These are phyloP conservation scores for Pristionchus japonicus DNA, from an alignment of 2,888 invertebrate genomes.

Conservation along the genomic window DNA sequence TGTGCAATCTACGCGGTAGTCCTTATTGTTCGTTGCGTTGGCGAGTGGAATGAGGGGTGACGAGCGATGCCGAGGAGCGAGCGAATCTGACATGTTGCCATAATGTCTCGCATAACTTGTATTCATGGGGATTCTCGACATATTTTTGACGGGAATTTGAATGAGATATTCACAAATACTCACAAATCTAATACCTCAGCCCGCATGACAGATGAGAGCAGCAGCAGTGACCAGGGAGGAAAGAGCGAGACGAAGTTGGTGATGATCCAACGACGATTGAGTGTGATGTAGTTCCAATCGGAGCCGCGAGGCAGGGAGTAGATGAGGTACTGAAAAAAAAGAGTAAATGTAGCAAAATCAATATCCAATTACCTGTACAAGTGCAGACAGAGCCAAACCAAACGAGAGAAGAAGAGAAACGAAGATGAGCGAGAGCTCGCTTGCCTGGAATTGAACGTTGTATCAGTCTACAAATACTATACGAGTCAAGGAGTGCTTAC, in stretches of 20 bases:
- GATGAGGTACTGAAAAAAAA: constrained; percentile 25
- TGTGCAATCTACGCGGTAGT: no score
- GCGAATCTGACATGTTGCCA: no score
- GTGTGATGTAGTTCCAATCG: background rate
- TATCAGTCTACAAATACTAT: no score
- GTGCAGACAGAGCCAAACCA: background rate
- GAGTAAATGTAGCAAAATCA: no score
- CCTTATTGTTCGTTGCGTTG: no score
- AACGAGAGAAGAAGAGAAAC: background rate
- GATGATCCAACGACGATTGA: constrained; percentile 43
- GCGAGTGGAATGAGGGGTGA: no score
- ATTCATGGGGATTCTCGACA: no score
- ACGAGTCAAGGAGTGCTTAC: background rate
- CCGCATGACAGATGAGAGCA: background rate
- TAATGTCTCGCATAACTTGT: no score
- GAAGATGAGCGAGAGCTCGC: constrained; percentile 21
- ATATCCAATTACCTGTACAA: background rate
- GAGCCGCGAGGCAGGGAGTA: background rate
- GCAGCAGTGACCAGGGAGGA: constrained; percentile 37
- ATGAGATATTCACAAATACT: no score
- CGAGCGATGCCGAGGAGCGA: no score
- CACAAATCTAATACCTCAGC: constrained; percentile 1
- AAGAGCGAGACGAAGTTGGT: constrained; percentile 40
- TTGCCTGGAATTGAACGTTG: no score
- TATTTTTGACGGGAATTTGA: no score